Evolutionary conservation across 2,113 vertebrate genomes (phyloP).

Genomic region (Donacobius atricapilla): DNA sequence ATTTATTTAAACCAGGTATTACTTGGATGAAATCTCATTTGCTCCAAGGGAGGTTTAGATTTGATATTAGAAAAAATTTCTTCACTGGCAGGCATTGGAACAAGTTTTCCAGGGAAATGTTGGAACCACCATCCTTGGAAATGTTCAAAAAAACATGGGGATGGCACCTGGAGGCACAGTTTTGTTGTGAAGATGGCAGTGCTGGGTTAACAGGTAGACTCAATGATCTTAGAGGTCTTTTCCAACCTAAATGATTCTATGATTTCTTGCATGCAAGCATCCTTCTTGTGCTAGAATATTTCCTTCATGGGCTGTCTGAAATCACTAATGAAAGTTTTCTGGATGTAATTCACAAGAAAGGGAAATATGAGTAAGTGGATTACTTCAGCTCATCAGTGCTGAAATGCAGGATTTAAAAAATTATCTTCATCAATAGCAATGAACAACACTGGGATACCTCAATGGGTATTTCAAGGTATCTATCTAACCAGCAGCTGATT

Average conservation of each 20-base stretch:
- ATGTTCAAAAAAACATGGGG: not conserved
- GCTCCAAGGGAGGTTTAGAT: not conserved
- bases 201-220: not conserved
- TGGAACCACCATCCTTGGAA: not conserved
- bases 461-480: not conserved
- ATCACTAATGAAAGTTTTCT: not conserved
- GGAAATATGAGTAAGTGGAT: not conserved
- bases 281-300: not conserved
- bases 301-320: not conserved
- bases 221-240: not conserved
- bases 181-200: not conserved
- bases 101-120: not conserved
- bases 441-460: not conserved
- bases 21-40: not conserved
- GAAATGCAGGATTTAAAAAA: not conserved
- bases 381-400: not conserved
- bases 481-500: not conserved
- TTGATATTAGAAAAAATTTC: not conserved
- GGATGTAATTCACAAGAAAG: not conserved
- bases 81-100: not conserved
- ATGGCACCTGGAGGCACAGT: not conserved
- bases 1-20: not conserved
- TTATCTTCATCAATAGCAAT: not conserved
- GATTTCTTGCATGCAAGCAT: not conserved
- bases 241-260: not conserved